phyloP scores from a whole-genome alignment of 2,113 vertebrate species.

The Nibea coibor region DNA sequence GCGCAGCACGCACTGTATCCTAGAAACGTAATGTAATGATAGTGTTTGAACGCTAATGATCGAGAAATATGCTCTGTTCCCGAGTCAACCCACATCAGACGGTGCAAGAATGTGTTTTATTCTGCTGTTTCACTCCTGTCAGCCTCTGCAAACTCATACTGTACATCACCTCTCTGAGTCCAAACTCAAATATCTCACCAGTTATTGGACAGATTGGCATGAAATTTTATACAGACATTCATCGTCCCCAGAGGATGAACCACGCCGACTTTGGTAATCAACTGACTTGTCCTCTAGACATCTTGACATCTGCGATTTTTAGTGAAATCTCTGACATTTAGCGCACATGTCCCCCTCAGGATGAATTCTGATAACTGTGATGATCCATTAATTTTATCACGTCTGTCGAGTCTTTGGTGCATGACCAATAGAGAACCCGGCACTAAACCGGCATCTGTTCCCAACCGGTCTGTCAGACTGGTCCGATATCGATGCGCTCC shows the following conservation, averaged over 20 bases:
- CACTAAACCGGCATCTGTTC: too few species aligned
- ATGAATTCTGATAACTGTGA: too few species aligned
- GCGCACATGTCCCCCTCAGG: background rate
- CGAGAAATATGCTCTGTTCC: slow-evolving; percentile 53
- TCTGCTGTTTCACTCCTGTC: background rate
- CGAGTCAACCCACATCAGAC: slow-evolving; percentile 31
- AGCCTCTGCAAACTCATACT: background rate
- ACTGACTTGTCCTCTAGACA: background rate
- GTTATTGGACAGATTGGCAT: background rate
- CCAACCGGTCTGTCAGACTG: too few species aligned
- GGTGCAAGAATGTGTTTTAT: slow-evolving; percentile 27
- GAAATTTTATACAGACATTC: background rate
- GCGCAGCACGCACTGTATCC: slow-evolving; percentile 37
- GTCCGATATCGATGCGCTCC: too few species aligned
- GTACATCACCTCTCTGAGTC: background rate
- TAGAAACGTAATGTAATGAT: slow-evolving; percentile 51
- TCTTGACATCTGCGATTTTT: background rate
- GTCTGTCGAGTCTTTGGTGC: too few species aligned
- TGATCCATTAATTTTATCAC: background rate
- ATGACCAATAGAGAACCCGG: too few species aligned
- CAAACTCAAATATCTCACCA: background rate
- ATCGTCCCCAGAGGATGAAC: background rate
- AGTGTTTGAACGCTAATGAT: slow-evolving; percentile 50
- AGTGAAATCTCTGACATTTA: background rate
- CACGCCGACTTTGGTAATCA: background rate